Evolutionary conservation across 2,888 invertebrate species (phyloP).

Genomic region (Ophioninae sp.): DNA sequence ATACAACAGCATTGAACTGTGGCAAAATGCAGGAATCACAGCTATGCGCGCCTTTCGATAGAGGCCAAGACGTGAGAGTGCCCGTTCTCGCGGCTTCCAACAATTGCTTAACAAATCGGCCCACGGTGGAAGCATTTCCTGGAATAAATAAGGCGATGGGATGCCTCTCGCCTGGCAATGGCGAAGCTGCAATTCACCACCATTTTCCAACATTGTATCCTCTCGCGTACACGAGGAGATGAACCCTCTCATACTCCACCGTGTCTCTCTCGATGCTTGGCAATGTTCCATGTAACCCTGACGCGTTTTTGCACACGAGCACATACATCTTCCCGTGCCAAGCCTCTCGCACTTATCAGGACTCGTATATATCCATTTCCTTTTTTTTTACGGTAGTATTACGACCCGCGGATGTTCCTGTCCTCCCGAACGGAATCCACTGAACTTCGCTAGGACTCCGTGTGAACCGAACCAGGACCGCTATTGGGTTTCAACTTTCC

Average conservation of each 20-base stretch:
- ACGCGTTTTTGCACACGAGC: not conserved
- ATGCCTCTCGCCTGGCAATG: slow-evolving; percentile 18
- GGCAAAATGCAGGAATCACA: slow-evolving; percentile 48
- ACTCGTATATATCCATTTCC: slow-evolving; percentile 13
- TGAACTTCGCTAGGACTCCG: not conserved
- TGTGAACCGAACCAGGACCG: not conserved
- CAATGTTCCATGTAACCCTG: slow-evolving; percentile 19
- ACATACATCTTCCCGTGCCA: slow-evolving; percentile 23
- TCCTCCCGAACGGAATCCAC: not conserved
- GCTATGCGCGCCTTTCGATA: slow-evolving; percentile 26
- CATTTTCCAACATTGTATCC: slow-evolving; percentile 61
- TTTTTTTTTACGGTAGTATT: slow-evolving; percentile 35
- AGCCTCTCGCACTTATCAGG: slow-evolving; percentile 10
- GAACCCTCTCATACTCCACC: slow-evolving; percentile 22
- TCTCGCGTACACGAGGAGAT: slow-evolving; percentile 41
- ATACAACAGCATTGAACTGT: slow-evolving; percentile 15
- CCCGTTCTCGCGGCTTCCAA: slow-evolving; percentile 54
- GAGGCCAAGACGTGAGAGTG: slow-evolving; percentile 30
- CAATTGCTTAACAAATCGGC: slow-evolving; percentile 69
- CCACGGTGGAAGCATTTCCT: slow-evolving; percentile 63
- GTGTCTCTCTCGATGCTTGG: not conserved
- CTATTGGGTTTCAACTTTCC: not conserved
- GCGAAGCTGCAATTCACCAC: slow-evolving; percentile 59
- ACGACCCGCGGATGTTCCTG: slow-evolving; percentile 4
- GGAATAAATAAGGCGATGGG: slow-evolving; percentile 65